Percentiles rank a stretch among this genome's conserved stretches.
These are phyloP conservation scores for Danionella dracula DNA, from an alignment of 2,797 vertebrate species.

Conservation along the genomic window DNA sequence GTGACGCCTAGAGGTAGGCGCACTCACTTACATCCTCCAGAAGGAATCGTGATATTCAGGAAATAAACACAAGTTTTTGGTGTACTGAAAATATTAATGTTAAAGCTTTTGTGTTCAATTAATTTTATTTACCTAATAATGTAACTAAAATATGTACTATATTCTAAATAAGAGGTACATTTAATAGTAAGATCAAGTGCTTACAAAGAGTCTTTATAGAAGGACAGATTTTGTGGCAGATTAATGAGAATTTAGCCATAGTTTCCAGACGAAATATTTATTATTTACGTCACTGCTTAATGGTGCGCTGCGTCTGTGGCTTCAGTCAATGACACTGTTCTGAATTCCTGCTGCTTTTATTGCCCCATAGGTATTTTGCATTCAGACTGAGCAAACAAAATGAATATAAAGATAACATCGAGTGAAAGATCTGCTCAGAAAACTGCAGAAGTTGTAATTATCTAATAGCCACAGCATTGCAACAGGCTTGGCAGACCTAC, in stretches of 20 bases:
- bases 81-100: too few species aligned
- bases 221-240: constrained; percentile 43
- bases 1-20: constrained; percentile 45
- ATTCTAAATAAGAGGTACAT: not conserved
- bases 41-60: too few species aligned
- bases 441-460: constrained; percentile 44
- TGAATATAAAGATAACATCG: constrained; percentile 41
- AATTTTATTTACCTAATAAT: not conserved
- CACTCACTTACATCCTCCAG: not conserved
- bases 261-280: constrained; percentile 44
- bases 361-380: constrained; percentile 55
- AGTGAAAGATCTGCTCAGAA: constrained; percentile 45
- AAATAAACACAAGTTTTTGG: too few species aligned
- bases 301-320: constrained; percentile 38
- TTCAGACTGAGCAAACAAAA: constrained; percentile 43
- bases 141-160: not conserved
- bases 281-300: constrained; percentile 47
- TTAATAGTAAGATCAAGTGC: not conserved
- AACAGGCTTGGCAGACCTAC: constrained; percentile 31
- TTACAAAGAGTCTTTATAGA: constrained; percentile 26
- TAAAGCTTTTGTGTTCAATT: too few species aligned
- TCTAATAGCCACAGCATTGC: constrained; percentile 33
- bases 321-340: constrained; percentile 45
- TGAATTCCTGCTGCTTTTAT: constrained; percentile 50
- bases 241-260: constrained; percentile 52